These are phyloP conservation scores for Chloroclysta siterata DNA, from an alignment of 2,888 invertebrate species.

Conservation along the genomic window DNA sequence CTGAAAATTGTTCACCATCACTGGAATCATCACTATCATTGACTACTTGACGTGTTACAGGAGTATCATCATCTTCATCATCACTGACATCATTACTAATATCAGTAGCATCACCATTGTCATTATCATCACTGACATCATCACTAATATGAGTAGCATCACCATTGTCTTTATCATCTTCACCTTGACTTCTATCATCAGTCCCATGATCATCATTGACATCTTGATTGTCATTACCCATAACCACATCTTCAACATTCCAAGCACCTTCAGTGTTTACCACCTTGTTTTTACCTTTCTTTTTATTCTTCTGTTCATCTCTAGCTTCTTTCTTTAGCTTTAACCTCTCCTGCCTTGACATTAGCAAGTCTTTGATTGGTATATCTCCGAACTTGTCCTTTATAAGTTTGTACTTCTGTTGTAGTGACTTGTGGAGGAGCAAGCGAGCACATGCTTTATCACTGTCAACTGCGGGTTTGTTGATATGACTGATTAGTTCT, in stretches of 20 bases:
- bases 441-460: conserved; percentile 75
- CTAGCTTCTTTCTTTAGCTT: conserved; percentile 73
- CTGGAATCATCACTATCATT: conserved; percentile 29
- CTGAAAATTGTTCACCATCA: conserved; percentile 29
- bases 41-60: conserved; percentile 20
- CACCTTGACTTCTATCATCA: conserved; percentile 7
- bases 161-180: conserved; percentile 8
- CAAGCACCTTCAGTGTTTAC: conserved; percentile 64
- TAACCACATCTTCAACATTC: conserved; percentile 60
- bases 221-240: conserved; percentile 36
- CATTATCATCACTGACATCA: conserved; percentile 12
- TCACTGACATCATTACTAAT: conserved; percentile 14
- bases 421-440: conserved; percentile 69
- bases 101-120: conserved; percentile 16
- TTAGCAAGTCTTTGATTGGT: conserved; percentile 72
- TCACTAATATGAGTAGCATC: conserved; percentile 14
- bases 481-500: conserved; percentile 64
- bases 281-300: conserved; percentile 53
- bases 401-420: conserved; percentile 70
- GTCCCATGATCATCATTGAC: conserved; percentile 2
- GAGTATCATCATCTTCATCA: conserved; percentile 24
- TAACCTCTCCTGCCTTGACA: conserved; percentile 73
- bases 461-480: conserved; percentile 66
- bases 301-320: conserved; percentile 67
- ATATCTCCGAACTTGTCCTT: conserved; percentile 68